Base-by-base conservation (phyloP, 2,113 vertebrate species). In the Lycaon pictus region DNA sequence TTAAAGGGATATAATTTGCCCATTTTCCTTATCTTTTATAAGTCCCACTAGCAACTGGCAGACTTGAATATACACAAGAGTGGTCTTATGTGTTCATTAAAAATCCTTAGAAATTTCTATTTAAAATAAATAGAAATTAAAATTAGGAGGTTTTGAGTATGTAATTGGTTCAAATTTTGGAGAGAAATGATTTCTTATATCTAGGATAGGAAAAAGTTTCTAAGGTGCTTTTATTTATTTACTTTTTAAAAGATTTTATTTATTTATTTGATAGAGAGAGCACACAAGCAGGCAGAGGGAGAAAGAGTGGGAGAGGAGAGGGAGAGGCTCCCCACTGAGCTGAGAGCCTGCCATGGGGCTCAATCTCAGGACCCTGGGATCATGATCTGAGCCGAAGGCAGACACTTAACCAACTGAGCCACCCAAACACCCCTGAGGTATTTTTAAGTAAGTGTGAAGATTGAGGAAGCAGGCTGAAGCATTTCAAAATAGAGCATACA, bases 371-470 rank as follows among this genome's bases (percentile, higher is more conserved):
- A 43, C 43, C 43, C 43, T 43, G 43, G 43, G 43, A 43, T 43
- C 43, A 43, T 43, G 43, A 43, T 43, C 43, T 43, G 43, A 43
- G 43, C 43, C 43, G 1, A 43, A 43, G 43, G 43, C 43, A 43
- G 43, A 43, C 43, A 43, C 43, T 43, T 43, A 43, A 43, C 43
- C 43, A 43, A 43, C 43, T 43, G 43, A 43, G 43, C 43, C 43
- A 43, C 43, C 43, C 43, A 43, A 43, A 43, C 43, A 43, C 43
- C 43, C 35, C 3, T 81, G n/a, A 69, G n/a, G 62, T 48, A 74
- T 25, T 84, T 95, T 63, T 69, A 72, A 85, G 16, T 62, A 74
- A 96, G 72, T 48, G 20, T 93, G 16, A 93, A 91, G 35, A n/a
- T n/a, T 13, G 77, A 37, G 25, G 35, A 88, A 94, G 60, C 32